Conservation (phyloP, 2,888 invertebrate genomes). For the Ophonus ardosiacus region DNA sequence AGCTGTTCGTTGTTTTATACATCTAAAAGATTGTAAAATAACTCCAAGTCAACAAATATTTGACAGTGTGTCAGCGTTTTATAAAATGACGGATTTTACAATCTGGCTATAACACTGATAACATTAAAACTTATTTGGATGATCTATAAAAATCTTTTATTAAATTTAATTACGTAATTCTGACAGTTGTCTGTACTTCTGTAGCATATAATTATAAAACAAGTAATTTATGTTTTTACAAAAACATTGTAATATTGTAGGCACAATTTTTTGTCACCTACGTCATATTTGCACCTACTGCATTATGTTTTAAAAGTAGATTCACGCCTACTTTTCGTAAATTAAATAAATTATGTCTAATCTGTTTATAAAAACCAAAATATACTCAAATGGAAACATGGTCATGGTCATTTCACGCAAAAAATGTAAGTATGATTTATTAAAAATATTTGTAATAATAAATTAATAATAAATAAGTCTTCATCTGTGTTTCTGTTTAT, state of each 20-base stretch:
- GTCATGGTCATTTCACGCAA: not conserved
- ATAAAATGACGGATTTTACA: too few relatives aligned
- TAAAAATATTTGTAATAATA: too few relatives aligned
- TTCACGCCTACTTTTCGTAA: not conserved
- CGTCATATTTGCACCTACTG: slow-evolving; percentile 22
- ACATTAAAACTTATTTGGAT: not conserved
- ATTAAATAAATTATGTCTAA: not conserved
- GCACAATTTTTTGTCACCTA: not conserved
- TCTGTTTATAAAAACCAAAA: not conserved
- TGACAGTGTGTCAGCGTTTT: too few relatives aligned
- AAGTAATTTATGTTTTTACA: not conserved
- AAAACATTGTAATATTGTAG: not conserved
- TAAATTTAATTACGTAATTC: not conserved
- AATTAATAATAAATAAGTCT: too few relatives aligned
- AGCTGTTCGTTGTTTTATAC: too few relatives aligned
- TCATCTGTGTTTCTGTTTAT: too few relatives aligned
- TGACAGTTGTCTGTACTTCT: not conserved
- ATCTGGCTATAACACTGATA: too few relatives aligned
- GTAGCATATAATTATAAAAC: not conserved
- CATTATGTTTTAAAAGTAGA: slow-evolving; percentile 8
- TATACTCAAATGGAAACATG: not conserved
- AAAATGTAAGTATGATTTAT: too few relatives aligned
- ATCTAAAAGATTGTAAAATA: too few relatives aligned
- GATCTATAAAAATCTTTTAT: not conserved
- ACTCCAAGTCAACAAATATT: too few relatives aligned